Percentiles rank a stretch among this genome's conserved stretches.
Conservation (phyloP, 2,797 vertebrate genomes). For the Neostethus bicornis region DNA sequence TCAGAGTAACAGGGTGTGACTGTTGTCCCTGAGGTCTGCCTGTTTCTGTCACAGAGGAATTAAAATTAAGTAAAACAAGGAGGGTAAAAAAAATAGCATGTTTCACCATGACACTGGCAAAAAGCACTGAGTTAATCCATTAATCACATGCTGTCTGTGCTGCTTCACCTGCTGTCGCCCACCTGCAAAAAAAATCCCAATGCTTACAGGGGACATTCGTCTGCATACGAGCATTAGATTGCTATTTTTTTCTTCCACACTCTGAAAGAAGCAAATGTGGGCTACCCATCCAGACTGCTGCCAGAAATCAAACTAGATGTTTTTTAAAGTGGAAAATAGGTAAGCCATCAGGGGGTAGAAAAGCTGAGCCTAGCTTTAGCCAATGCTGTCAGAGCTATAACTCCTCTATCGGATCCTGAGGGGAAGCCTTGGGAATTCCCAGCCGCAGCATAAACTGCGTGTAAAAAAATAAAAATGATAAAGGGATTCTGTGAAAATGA, state of each 20-base stretch:
- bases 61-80: not conserved
- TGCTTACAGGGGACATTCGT: conserved; percentile 19
- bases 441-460: conserved; percentile 26
- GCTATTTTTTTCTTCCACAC: conserved; percentile 11
- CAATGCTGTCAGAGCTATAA: conserved; percentile 17
- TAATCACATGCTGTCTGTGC: conserved; percentile 14
- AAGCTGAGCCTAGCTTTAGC: conserved; percentile 38
- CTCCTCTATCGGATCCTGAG: conserved; percentile 14
- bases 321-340: conserved; percentile 22
- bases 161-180: conserved; percentile 14
- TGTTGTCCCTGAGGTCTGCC: conserved; percentile 14
- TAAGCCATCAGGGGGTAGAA: conserved; percentile 11
- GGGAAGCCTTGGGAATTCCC: conserved; percentile 47
- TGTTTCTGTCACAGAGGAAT: not conserved
- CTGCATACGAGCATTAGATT: conserved; percentile 29
- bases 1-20: conserved; percentile 14
- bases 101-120: conserved; percentile 5
- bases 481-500: conserved; percentile 10
- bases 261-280: conserved; percentile 14
- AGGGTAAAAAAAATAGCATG: not conserved
- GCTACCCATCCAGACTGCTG: conserved; percentile 20
- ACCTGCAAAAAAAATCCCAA: conserved; percentile 15
- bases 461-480: conserved; percentile 1
- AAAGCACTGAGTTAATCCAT: conserved; percentile 11
- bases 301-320: conserved; percentile 19